These are phyloP conservation scores for Spondyliosoma cantharus DNA, from an alignment of 2,797 vertebrate species.

Conservation along the genomic window DNA sequence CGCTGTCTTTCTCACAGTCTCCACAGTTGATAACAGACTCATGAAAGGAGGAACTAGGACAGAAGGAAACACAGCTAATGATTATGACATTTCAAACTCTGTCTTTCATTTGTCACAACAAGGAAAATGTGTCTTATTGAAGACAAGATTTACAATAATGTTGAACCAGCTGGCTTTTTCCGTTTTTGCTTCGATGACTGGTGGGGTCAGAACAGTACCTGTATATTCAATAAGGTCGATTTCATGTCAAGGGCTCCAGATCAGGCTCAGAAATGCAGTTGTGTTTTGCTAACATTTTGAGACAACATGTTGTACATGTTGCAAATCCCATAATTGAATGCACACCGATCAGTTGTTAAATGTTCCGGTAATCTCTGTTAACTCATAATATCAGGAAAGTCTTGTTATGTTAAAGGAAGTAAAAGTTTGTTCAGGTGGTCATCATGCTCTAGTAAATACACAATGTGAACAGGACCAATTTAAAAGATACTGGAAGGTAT, in stretches of 20 bases:
- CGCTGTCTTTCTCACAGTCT: conserved; percentile 88
- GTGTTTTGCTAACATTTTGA: not conserved
- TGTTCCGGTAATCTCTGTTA: not conserved
- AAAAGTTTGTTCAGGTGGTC: no score
- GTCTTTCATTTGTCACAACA: not conserved
- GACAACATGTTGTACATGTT: not conserved
- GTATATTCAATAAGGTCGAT: not conserved
- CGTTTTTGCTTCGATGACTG: no score
- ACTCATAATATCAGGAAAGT: not conserved
- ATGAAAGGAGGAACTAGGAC: conserved; percentile 51
- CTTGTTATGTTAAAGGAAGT: not conserved
- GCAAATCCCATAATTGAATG: not conserved
- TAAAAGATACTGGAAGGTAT: no score
- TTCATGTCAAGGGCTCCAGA: not conserved
- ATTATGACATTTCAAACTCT: conserved; percentile 4
- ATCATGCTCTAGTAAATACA: no score
- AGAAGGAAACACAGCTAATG: conserved; percentile 26
- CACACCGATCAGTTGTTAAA: not conserved
- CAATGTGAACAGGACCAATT: no score
- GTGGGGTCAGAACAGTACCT: no score
- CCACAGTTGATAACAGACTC: conserved; percentile 82
- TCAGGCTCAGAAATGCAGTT: not conserved
- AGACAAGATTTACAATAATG: not conserved
- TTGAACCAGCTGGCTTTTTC: not conserved
- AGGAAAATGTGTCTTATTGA: not conserved